These are phyloP conservation scores for Oxystoma pomonae DNA, from an alignment of 2,888 invertebrate genomes.

Conservation along the genomic window DNA sequence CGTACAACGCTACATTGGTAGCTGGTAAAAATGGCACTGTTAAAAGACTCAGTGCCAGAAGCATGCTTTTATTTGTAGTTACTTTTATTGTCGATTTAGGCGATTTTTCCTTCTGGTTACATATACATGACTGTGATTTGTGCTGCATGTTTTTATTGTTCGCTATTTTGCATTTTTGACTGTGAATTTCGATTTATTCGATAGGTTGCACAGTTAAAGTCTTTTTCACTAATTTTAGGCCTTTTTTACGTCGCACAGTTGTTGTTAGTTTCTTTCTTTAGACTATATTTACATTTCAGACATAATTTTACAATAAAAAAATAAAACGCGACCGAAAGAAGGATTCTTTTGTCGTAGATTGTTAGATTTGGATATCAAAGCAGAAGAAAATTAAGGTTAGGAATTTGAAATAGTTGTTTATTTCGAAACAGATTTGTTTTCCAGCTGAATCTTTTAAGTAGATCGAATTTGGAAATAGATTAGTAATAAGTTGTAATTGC, in stretches of 20 bases:
- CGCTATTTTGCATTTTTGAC: constrained; percentile 62
- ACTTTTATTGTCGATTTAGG: constrained; percentile 6
- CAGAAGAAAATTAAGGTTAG: too few species aligned
- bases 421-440: too few species aligned
- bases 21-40: constrained; percentile 93
- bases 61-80: constrained; percentile 14
- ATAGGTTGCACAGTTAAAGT: constrained; percentile 29
- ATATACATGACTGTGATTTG: constrained; percentile 52
- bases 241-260: neutral
- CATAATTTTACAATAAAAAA: constrained; percentile 30
- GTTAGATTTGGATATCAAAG: too few species aligned
- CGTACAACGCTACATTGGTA: constrained; percentile 94
- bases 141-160: constrained; percentile 68
- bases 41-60: constrained; percentile 69
- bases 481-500: too few species aligned
- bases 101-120: constrained; percentile 24
- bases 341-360: constrained; percentile 74
- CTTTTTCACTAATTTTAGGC: constrained; percentile 53
- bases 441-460: too few species aligned
- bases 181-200: constrained; percentile 51
- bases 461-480: too few species aligned
- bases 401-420: too few species aligned
- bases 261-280: neutral
- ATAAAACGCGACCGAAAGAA: constrained; percentile 74
- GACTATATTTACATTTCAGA: constrained; percentile 15